These are phyloP conservation scores for Coendou prehensilis DNA, from an alignment of 2,797 vertebrate genomes.

Conservation along the genomic window DNA sequence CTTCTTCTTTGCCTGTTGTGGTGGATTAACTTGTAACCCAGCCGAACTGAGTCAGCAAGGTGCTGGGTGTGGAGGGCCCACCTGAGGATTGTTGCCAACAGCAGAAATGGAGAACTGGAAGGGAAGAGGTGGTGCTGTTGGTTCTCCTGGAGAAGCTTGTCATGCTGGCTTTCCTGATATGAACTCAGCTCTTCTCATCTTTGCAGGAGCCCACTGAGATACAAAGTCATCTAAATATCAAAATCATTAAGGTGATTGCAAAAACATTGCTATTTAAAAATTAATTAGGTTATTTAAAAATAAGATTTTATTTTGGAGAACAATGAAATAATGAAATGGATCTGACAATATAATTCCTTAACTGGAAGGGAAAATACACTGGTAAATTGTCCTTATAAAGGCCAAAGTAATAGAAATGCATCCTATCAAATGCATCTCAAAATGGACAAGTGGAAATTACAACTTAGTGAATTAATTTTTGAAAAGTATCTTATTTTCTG, in stretches of 20 bases:
- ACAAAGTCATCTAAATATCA: conserved; percentile 36
- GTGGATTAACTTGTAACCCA: neutral
- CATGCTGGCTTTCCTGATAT: neutral
- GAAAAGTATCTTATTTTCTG: neutral
- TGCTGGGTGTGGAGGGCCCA: neutral
- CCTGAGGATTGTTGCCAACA: neutral
- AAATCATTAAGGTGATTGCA: conserved; percentile 9
- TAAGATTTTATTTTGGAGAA: conserved; percentile 9
- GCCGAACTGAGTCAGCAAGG: neutral
- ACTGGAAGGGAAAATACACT: neutral
- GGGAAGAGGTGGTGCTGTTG: neutral
- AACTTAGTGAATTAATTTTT: neutral
- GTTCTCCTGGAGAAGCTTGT: neutral
- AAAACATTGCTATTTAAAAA: neutral
- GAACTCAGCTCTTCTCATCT: neutral
- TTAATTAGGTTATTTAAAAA: neutral
- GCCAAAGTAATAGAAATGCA: neutral
- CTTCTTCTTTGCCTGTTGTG: neutral
- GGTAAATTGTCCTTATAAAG: neutral
- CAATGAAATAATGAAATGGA: neutral
- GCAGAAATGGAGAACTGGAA: neutral
- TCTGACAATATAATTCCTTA: neutral
- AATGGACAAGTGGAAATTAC: neutral
- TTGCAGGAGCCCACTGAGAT: neutral
- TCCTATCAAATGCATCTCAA: neutral